Base-by-base conservation (phyloP, 1,140 invertebrate species). In the Trichonephila clavata region DNA sequence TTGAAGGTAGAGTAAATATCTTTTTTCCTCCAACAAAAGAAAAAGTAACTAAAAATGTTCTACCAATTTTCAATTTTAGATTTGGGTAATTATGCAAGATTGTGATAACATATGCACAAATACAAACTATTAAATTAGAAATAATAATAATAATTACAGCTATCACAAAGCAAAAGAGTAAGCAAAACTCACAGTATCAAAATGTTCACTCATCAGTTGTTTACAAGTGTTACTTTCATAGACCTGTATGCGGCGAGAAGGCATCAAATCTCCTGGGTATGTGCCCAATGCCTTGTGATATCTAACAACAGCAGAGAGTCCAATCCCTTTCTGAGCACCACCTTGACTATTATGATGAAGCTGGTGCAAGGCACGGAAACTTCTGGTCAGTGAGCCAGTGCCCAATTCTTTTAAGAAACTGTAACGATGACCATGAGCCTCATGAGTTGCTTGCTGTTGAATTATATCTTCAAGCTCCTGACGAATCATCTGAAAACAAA, bases 151-250 rank as follows among this genome's bases (percentile, higher is more conserved):
- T 39, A 5, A 50, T 50, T 7, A 50, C 50, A 50, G 4, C 50
- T 50, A 50, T 50, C 7, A 50, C 1, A 77, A 77, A 77, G 24
- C 16, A 32, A 77, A 21, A 61, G 3, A 68, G 8, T 14, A 68
- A 68, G 7, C 21, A 65, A 24, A 68, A 98, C 90, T 90, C 39
- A 99, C 98, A 94, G 97, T 97, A 94, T 98, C 97, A 96, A 98
- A 98, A 95, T 98, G 97, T 88, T 99, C 97, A 50, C 96, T 96
- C 88, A 99, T 97, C 20, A 99, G 96, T 94, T 97, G 97, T 80
- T 97, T 97, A 95, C 99, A 99, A 27, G 98, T 97, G 18, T 97
- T 97, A 2, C 98, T 99, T 95, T 99, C 99, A 95, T 97, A 97
- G 6, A 96, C 94, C 61, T 94, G 93, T 10, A 65, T 61, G 57